Base-by-base conservation (phyloP, 53 echinoderm and acorn worm species). In the Luidia sarsii region DNA sequence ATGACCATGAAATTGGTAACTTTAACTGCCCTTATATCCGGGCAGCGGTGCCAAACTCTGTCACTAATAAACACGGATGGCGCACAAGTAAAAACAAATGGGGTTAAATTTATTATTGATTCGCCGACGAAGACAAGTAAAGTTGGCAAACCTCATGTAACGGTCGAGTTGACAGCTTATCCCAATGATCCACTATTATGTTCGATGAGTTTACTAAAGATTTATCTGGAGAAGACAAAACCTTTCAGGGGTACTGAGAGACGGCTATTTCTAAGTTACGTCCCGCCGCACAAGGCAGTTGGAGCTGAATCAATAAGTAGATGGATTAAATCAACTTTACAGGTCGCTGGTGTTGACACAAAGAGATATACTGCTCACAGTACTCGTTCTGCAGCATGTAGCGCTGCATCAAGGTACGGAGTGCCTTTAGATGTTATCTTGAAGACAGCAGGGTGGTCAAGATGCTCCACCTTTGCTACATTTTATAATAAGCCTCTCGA, bases 251-350 rank as follows among this genome's bases (percentile, higher is more conserved):
- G 63, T 35, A 62, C 33, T 62, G 63, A 33, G 19, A 62, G 35
- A 35, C 33, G n/a, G 15, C n/a, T 62, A 14, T 62, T 62, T 35
- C 18, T 62, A 62, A 62, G 62, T 33, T 62, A 62, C 16, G 62
- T 35, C 4, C 16, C n/a, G 35, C 63, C 63, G 34, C 63, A 62
- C 16, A 62, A 62, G 15, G 34, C 63, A 3, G 35, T 33, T 15
- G 33, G 34, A 33, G n/a, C 63, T 4, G 33, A 62, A 62, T 33
- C 63, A 7, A 62, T 62, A 0, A n/a, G 63, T 16, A 33, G 63
- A 33, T 62, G 63, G 63, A 62, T 62, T 23, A 62, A 62, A 35
- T n/a, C 6, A 20, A 62, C 63, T 5, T 18, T 62, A 3, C 18
- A 33, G 35, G 34, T 35, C 16, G 63, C 57, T 57, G 57, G 57